Evolutionary conservation across 2,797 vertebrate genomes (phyloP), one percentile per base, ranked within the genome.

Genomic region (Enoplosus armatus): DNA sequence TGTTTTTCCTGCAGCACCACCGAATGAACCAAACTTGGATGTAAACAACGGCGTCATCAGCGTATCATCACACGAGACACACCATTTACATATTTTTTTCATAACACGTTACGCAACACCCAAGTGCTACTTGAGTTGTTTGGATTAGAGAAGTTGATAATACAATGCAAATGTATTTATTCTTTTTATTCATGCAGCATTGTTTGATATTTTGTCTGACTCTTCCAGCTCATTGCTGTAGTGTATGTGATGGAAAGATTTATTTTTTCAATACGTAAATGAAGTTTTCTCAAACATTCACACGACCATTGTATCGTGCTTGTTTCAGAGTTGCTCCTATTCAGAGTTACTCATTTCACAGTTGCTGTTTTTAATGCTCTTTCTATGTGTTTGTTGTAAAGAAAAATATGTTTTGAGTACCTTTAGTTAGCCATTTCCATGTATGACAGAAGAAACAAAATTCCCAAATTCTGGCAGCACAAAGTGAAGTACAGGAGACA

Each of bases 31-130:
- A 18, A 60, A 53, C 26, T 8, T 1, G 1, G 24, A 70, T 31
- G 15, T 63, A 84, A 84, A 79, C 79, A 66, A 16, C 71, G 37
- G 56, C 26, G 14, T 89, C 83, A 75, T 86, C 82, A 14, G 64
- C 26, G 4, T 71, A 75, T 66, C 55, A 16, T 66, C 51, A 3
- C 50, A 70, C 5, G 0, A 14, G 20, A 59, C 45, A 2, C 27
- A 0, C 0, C 29, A 16, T 73, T 79, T 83, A 18, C 75, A 80
- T 71, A 41, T 70, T 48, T 27, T n/a, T 2, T 68, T 55, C 70
- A 71, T 55, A 65, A 24, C 65, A 67, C 1, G 39, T 82, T 77
- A 80, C 62, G 22, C 56, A 73, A 79, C 45, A 35, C 4, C 26
- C 10, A 5, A 0, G 12, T 16, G 33, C 66, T 39, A 1, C 43